These are phyloP conservation scores for Auanema sp. DNA, from an alignment of 2,888 invertebrate species.

Conservation along the genomic window DNA sequence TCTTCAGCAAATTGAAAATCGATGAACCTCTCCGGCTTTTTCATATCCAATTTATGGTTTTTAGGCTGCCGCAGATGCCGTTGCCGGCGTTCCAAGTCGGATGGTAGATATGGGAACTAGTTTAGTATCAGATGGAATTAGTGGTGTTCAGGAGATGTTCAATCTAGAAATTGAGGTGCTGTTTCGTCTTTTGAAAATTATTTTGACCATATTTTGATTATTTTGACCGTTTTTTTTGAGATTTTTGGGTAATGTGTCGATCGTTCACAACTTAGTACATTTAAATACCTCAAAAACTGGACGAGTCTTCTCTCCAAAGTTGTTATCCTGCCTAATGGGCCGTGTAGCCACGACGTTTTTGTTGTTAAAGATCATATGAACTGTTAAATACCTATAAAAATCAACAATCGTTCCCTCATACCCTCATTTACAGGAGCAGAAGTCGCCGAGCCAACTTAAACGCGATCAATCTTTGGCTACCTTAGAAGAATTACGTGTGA, in stretches of 20 bases:
- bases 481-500: constrained; percentile 45
- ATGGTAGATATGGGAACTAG: constrained; percentile 39
- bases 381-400: no score
- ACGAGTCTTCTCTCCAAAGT: background rate
- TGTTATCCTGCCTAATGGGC: background rate
- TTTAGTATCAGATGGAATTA: constrained; percentile 40
- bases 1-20: no score
- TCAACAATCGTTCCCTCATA: no score
- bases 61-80: constrained; percentile 25
- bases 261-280: background rate
- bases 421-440: constrained; percentile 18
- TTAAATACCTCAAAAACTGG: background rate
- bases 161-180: constrained; percentile 34
- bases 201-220: background rate
- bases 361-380: no score
- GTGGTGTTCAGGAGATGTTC: constrained; percentile 40
- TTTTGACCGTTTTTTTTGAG: background rate
- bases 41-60: background rate
- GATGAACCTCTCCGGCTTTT: no score
- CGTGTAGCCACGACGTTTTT: no score
- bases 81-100: constrained; percentile 36
- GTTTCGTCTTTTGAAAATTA: background rate
- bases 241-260: background rate
- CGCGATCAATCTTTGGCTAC: constrained; percentile 59
- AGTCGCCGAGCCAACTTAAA: constrained; percentile 39